Base-by-base conservation (phyloP, 2,888 invertebrate genomes). In the Athripsodes cinereus region DNA sequence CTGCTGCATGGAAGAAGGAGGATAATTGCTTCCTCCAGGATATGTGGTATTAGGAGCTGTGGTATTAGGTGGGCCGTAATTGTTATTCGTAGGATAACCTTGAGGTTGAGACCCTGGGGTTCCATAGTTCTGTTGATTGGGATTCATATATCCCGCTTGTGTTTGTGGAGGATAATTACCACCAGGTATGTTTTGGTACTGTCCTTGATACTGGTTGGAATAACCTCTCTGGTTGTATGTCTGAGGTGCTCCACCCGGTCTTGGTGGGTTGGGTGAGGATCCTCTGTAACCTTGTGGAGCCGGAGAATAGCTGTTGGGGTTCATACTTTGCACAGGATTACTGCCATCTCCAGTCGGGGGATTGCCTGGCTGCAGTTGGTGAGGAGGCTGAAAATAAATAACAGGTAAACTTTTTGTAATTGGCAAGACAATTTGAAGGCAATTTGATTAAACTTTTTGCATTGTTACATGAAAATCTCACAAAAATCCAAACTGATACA, bases 191-290 rank as follows among this genome's bases (percentile, higher is more conserved):
- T 78, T 79, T 67, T 79, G 78, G 66, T 82, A 82, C 64, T 82
- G 81, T 1, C 75, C 75, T 67, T 84, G 83, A 66, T 84, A 84
- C 67, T 85, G 85, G 66, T 81, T 84, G 59, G 84, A 84, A 67
- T 84, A 84, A 40, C 82, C 83, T 66, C 86, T 77, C 68, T 86
- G 86, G 8, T 83, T 83, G 70, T 86, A 86, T 19, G 83, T 83
- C 67, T 86, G 86, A 1, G 71, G 73, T 2, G 70, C 66, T 65
- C 76, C 68, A 55, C 84, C 83, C 19, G 83, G 84, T 61, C 84
- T 80, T 49, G 82, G 81, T 51, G 80, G 75, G 65, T 72, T 74
- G 6, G 82, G 79, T 13, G 75, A 68, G 16, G 79, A 77, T 51
- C 79, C 77, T 54, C 80, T 73, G 64, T 78, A 79, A n/a, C 72